phyloP scores from a whole-genome alignment of 2,888 invertebrate species.

The Psylliodes chrysocephalus region DNA sequence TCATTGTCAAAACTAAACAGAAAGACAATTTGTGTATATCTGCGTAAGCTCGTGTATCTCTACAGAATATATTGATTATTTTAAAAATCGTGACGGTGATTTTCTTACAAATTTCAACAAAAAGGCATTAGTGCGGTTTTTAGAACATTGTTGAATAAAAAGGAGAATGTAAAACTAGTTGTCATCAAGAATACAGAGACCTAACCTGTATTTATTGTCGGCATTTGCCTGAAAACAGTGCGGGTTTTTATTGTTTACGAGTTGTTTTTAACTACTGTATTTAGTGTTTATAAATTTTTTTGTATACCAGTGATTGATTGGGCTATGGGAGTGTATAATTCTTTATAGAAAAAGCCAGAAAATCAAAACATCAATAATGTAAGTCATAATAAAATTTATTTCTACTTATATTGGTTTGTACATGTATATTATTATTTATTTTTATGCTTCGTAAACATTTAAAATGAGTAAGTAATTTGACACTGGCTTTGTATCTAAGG shows the following conservation, averaged over 20 bases:
- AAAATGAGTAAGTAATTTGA: slow-evolving; percentile 18
- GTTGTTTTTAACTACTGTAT: slow-evolving; percentile 24
- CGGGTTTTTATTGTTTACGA: slow-evolving; percentile 39
- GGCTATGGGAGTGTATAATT: slow-evolving; percentile 26
- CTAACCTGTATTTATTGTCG: slow-evolving; percentile 46
- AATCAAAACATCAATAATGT: slow-evolving; percentile 40
- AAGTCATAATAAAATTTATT: slow-evolving; percentile 35
- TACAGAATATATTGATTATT: slow-evolving; percentile 50
- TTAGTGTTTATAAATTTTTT: slow-evolving; percentile 20
- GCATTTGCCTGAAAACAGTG: slow-evolving; percentile 24
- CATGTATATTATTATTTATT: slow-evolving; percentile 9
- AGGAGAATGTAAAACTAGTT: slow-evolving; percentile 37
- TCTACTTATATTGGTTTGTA: background rate
- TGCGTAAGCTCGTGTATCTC: slow-evolving; percentile 41
- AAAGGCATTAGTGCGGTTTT: slow-evolving; percentile 3
- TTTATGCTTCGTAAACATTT: slow-evolving; percentile 31
- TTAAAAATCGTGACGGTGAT: slow-evolving; percentile 41
- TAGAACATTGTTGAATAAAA: slow-evolving; percentile 2
- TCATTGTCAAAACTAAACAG: slow-evolving; percentile 53
- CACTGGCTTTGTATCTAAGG: background rate
- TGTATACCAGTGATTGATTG: background rate
- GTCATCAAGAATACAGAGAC: slow-evolving; percentile 31
- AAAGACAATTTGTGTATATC: slow-evolving; percentile 49
- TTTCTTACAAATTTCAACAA: slow-evolving; percentile 18
- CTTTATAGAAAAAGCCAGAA: slow-evolving; percentile 14